Evolutionary conservation across 2,113 vertebrate species (phyloP), one percentile per base, ranked within the genome.

Genomic region (Trichomycterus rosablanca): DNA sequence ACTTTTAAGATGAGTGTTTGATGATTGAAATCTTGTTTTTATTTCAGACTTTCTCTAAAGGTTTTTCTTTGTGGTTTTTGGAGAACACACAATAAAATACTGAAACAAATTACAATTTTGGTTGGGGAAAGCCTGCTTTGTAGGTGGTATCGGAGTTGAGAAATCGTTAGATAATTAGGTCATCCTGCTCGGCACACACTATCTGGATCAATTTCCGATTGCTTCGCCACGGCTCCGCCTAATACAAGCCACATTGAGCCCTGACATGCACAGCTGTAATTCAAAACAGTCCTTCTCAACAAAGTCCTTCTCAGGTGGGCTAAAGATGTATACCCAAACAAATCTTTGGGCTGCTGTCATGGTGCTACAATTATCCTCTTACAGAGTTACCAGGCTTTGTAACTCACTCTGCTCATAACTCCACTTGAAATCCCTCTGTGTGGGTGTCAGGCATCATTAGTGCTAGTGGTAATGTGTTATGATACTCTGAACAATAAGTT

Each of bases 171-270:
- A 71, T 77, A 78, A 82, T 85, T 80, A 80, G 63, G 65, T 81
- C 63, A 76, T 78, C 73, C 68, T 68, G 70, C 76, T 69, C 64
- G 72, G 73, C 50, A 56, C 58, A 53, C 72, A 80, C 65, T 72
- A 76, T 83, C 74, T 60, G 58, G 78, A 80, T 83, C 64, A 64
- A 76, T 82, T 80, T 84, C 77, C 62, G 35, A 80, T 74, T 39
- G 62, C 69, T 15, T 30, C 43, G 8, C 69, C 59, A 58, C 60
- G 67, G 64, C 71, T 68, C 69, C 65, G 52, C 57, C 66, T 81
- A 83, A 85, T 75, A 73, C 70, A 72, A 84, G 78, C 80, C 83
- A 83, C 78, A 78, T 84, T 84, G 73, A 68, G 58, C 5, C 46
- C 65, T 66, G 71, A 73, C 10, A 56, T 58, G 43, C 63, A 54